Conservation (phyloP, 2,113 vertebrate genomes). For the Myanophis thanlyinensis region DNA sequence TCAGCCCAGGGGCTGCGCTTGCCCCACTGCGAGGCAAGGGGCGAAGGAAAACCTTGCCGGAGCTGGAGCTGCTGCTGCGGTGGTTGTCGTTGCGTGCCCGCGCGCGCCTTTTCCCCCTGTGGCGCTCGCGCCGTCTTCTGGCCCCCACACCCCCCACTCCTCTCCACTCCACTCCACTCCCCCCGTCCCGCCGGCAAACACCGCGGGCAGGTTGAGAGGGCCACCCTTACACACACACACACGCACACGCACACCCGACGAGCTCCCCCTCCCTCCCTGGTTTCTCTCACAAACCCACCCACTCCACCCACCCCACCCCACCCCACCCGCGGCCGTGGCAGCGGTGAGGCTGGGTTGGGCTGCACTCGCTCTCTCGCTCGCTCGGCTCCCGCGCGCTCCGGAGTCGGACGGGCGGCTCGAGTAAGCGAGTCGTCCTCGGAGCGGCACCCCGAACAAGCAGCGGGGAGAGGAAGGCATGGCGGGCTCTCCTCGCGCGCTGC, state of each 20-base stretch:
- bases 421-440: not conserved
- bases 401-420: not conserved
- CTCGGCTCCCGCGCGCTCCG: not conserved
- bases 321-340: not conserved
- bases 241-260: not conserved
- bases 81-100: not conserved
- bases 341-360: not conserved
- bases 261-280: not conserved
- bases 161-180: too few relatives aligned
- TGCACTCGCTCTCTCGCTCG: too few relatives aligned
- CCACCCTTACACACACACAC: not conserved
- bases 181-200: not conserved
- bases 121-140: not conserved
- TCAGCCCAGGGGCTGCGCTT: not conserved
- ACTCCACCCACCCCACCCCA: not conserved
- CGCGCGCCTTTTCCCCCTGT: too few relatives aligned
- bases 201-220: not conserved
- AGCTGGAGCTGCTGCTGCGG: not conserved
- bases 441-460: not conserved
- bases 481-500: constrained; percentile 54
- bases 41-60: not conserved
- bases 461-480: constrained; percentile 74
- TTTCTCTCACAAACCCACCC: not conserved
- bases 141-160: too few relatives aligned
- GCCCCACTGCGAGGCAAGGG: constrained; percentile 1